Conservation (phyloP, 2,797 vertebrate genomes). For the Cuculus canorus region DNA sequence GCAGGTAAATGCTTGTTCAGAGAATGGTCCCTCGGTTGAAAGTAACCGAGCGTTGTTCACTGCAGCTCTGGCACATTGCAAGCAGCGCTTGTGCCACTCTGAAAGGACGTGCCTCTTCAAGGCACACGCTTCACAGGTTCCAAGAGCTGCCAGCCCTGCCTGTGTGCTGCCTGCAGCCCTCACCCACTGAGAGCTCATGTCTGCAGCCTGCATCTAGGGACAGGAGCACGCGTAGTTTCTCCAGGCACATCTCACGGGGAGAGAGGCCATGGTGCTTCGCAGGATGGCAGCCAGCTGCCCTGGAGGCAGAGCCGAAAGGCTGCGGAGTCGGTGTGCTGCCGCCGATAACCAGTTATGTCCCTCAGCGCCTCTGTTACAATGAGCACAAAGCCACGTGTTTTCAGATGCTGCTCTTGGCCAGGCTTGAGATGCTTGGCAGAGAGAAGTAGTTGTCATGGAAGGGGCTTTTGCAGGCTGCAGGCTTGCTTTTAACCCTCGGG, state of each 20-base stretch:
- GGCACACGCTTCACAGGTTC: accelerated
- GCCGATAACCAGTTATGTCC: accelerated
- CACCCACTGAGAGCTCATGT: background rate
- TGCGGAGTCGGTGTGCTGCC: accelerated
- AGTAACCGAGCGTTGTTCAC: accelerated
- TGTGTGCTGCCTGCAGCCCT: background rate
- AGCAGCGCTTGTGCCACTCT: accelerated
- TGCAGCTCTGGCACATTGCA: accelerated
- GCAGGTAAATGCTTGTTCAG: background rate
- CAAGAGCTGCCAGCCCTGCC: background rate
- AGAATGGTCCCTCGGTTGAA: accelerated
- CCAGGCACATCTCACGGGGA: accelerated
- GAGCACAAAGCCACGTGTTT: background rate
- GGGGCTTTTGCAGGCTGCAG: background rate
- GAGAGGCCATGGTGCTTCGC: accelerated
- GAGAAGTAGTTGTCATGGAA: background rate
- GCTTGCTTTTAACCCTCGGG: background rate
- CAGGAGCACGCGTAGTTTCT: accelerated
- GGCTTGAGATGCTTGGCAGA: background rate
- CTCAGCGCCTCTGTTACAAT: background rate
- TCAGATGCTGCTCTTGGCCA: background rate
- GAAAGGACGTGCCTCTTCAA: accelerated
- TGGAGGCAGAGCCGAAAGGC: background rate
- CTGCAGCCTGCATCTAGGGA: accelerated
- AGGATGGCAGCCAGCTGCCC: accelerated